Base-by-base conservation (phyloP, 2,797 vertebrate species). In the Thunnus albacares region DNA sequence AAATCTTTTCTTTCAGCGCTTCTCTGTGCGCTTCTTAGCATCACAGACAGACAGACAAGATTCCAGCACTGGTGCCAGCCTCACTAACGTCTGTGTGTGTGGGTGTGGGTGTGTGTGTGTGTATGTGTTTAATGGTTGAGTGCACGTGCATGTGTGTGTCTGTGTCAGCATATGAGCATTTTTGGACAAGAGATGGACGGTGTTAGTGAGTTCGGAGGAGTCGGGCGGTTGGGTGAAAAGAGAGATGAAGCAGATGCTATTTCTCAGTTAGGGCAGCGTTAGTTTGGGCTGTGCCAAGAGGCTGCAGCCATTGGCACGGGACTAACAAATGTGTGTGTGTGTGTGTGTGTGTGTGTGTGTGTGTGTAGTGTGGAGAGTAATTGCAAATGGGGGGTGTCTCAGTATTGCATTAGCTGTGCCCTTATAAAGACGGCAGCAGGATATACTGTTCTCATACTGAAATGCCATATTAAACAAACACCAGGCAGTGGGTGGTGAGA, bases 381-480 rank as follows among this genome's bases (percentile, higher is more conserved):
- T 75, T 85, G 78, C 69, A 57, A 82, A 79, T 69, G 57, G 70
- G 22, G 47, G 30, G 45, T 66, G 80, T 81, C 80, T 89, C 57
- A 77, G 76, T 71, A 53, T 51, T 75, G 83, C 70, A 86, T 92
- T 84, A 86, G 69, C 83, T 86, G 70, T 91, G 87, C 76, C 90
- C 90, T 91, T 92, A 92, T 92, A 92, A 93, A 92, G 91, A 85
- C 64, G 73, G 56, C 77, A 87, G 81, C 67, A 71, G 86, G 90
- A 91, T 92, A 90, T 90, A 88, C 87, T 90, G 87, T 92, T 88
- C 92, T 89, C 87, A 75, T 72, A 83, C 81, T 88, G 79, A 92
- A 89, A 85, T 83, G 86, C 83, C 87, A 92, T 91, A 85, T 92
- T 93, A 93, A 90, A 94, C 81, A 91, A 94, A 92, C 87, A 93